Conservation (phyloP, 2,113 vertebrate species). For the Ctenomys sociabilis region DNA sequence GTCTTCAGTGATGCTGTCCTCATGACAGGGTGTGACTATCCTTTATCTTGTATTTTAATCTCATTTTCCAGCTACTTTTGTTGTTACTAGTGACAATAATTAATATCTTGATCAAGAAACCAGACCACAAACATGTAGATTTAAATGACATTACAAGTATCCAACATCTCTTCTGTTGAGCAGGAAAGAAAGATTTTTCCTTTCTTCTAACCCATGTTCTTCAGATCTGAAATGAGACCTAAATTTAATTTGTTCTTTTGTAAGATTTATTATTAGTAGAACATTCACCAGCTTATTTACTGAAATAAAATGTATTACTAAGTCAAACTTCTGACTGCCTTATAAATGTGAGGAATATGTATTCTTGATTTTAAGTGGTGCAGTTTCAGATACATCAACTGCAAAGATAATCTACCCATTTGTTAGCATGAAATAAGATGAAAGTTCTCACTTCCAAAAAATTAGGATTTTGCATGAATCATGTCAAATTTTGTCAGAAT, state of each 20-base stretch:
- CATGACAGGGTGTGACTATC: not conserved
- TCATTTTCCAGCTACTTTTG: not conserved
- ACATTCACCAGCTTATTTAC: not conserved
- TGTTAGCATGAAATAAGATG: not conserved
- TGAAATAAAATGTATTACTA: not conserved
- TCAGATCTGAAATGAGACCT: not conserved
- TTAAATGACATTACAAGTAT: not conserved
- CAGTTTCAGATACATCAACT: not conserved
- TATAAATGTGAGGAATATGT: not conserved
- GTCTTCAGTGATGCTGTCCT: not conserved
- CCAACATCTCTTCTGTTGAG: not conserved
- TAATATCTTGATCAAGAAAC: not conserved
- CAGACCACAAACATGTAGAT: not conserved
- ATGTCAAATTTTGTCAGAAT: not conserved
- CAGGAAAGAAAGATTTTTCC: not conserved
- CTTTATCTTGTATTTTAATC: not conserved
- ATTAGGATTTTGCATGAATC: not conserved
- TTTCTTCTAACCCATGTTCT: not conserved
- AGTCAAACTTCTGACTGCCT: not conserved
- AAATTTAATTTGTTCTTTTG: not conserved
- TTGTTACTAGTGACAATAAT: not conserved
- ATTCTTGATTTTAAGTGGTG: not conserved
- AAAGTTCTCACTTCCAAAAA: constrained; percentile 24
- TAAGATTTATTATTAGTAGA: not conserved
- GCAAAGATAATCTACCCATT: not conserved